A percentile compares a stretch with the other conserved stretches of the same genome.
Evolutionary conservation across 2,797 vertebrate genomes (phyloP).

Genomic region (Sebastes minor): DNA sequence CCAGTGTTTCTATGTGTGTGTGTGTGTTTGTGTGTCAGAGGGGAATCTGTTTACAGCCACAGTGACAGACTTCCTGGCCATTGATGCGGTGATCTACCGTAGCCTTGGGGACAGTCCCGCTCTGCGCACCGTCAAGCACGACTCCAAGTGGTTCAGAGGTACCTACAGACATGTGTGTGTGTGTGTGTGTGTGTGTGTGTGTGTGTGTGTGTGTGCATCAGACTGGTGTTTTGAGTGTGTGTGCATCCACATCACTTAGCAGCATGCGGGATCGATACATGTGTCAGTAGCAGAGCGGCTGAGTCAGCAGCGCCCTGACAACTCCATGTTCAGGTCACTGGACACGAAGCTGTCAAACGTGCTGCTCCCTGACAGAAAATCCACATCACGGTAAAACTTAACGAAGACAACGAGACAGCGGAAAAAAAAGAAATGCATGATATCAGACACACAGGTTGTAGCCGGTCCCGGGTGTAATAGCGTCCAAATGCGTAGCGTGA

Average conservation of each 20-base stretch:
- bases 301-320: conserved; percentile 50
- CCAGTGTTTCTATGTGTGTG: conserved; percentile 5
- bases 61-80: conserved; percentile 96
- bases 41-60: conserved; percentile 96
- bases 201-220: neutral
- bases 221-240: conserved; percentile 21
- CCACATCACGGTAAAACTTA: conserved; percentile 1
- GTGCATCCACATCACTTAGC: conserved; percentile 42
- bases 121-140: conserved; percentile 94
- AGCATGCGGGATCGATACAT: conserved; percentile 33
- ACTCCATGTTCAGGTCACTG: conserved; percentile 24
- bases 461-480: conserved; percentile 10
- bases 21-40: conserved; percentile 76
- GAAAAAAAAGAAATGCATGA: neutral
- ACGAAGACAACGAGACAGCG: neutral
- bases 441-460: conserved; percentile 1
- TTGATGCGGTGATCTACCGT: conserved; percentile 96
- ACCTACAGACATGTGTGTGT: neutral
- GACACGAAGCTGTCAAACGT: conserved; percentile 9
- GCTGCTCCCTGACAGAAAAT: conserved; percentile 1
- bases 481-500: conserved; percentile 13
- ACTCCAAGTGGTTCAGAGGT: conserved; percentile 99
- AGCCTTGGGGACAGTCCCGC: conserved; percentile 92
- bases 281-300: conserved; percentile 31
- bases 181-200: neutral